phyloP scores from a whole-genome alignment of 2,797 vertebrate genomes.

The Schizopygopsis malacanthus region DNA sequence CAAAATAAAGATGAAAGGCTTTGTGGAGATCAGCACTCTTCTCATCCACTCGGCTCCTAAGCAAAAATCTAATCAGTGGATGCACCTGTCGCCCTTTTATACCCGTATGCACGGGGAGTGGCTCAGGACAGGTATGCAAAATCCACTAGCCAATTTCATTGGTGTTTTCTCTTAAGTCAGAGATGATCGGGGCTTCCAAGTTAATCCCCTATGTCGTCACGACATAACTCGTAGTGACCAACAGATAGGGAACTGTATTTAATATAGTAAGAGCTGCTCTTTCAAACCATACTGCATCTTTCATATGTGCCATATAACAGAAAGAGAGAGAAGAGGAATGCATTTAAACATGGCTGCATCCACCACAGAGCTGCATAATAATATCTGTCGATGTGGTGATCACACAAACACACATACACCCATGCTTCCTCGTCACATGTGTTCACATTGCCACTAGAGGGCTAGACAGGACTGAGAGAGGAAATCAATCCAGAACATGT shows the following conservation, averaged over 20 bases:
- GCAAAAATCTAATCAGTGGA: no score
- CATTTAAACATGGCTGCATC: conserved; percentile 25
- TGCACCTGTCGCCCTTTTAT: no score
- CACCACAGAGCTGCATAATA: conserved; percentile 12
- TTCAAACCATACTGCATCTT: conserved; percentile 43
- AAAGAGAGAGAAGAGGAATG: conserved; percentile 32
- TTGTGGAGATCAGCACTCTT: no score
- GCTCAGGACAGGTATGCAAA: no score
- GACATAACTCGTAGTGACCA: no score
- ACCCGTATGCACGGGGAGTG: no score
- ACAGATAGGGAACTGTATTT: conserved; percentile 19
- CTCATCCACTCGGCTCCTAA: no score
- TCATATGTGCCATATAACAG: conserved; percentile 31
- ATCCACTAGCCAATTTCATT: no score
- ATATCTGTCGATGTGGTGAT: conserved; percentile 12
- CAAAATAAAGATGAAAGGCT: no score
- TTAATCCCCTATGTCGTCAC: no score
- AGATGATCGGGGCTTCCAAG: no score
- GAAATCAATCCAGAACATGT: not conserved
- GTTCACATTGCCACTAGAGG: conserved; percentile 16
- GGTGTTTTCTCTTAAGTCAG: no score
- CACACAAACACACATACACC: not conserved
- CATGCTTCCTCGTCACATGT: not conserved
- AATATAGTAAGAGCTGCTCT: conserved; percentile 42
- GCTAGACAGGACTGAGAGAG: conserved; percentile 11